Percentiles rank a stretch among this genome's conserved stretches.
Evolutionary conservation across 2,888 invertebrate species (phyloP).

Genomic region (Torymus texanus): DNA sequence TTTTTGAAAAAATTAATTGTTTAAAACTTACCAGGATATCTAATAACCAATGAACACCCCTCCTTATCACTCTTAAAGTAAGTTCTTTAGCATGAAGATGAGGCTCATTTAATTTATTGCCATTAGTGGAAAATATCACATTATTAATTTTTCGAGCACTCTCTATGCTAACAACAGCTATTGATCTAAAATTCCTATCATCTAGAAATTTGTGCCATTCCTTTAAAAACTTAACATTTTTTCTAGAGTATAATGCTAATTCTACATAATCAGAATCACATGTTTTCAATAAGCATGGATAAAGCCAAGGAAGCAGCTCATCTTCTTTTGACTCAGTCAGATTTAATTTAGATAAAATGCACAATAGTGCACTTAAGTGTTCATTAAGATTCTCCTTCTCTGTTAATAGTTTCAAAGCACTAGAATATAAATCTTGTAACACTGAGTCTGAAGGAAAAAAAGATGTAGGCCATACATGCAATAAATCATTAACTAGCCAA

Average conservation of each 20-base stretch:
- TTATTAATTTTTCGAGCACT: conserved; percentile 61
- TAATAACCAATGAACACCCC: conserved; percentile 66
- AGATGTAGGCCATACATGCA: conserved; percentile 62
- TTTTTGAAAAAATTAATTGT: conserved; percentile 3
- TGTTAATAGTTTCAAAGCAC: conserved; percentile 61
- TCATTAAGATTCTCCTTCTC: conserved; percentile 58
- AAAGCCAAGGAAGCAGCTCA: conserved; percentile 64
- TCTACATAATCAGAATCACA: conserved; percentile 63
- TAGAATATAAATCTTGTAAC: conserved; percentile 67
- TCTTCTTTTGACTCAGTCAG: conserved; percentile 63
- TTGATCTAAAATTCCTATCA: conserved; percentile 58
- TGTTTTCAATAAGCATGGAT: conserved; percentile 62
- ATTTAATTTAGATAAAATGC: conserved; percentile 68
- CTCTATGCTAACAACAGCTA: conserved; percentile 57
- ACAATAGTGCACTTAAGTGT: conserved; percentile 60
- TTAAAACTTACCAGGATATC: conserved; percentile 68
- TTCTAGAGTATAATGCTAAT: conserved; percentile 67
- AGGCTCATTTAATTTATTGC: conserved; percentile 50
- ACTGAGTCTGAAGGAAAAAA: conserved; percentile 59
- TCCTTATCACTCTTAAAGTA: conserved; percentile 63
- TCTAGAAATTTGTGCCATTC: conserved; percentile 66
- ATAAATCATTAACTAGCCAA: conserved; percentile 67
- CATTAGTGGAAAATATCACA: conserved; percentile 60
- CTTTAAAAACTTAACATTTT: conserved; percentile 63
- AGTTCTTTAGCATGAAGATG: conserved; percentile 64